Conservation (phyloP, 2,797 vertebrate species). For the Carcharodon carcharias region DNA sequence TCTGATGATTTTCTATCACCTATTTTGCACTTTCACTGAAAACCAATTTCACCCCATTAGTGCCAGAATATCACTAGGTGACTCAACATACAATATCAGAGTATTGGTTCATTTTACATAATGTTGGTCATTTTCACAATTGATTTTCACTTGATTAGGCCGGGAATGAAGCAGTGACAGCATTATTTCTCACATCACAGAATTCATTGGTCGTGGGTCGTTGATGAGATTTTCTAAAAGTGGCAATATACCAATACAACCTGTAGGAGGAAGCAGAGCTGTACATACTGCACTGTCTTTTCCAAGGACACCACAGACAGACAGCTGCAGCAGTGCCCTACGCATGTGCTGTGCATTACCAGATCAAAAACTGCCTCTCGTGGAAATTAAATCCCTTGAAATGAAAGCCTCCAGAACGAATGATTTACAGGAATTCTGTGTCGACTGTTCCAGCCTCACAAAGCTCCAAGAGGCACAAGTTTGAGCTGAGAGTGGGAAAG, state of each 20-base stretch:
- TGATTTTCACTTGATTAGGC: neutral
- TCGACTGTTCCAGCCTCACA: neutral
- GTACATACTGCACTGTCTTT: neutral
- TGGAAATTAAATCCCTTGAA: conserved; percentile 24
- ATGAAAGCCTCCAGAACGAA: conserved; percentile 34
- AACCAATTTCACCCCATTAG: neutral
- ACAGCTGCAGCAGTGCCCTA: neutral
- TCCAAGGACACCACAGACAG: neutral
- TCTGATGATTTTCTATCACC: neutral
- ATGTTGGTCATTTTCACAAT: neutral
- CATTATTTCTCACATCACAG: neutral
- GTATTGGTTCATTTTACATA: neutral
- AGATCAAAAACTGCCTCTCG: conserved; percentile 7
- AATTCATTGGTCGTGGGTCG: neutral
- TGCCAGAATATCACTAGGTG: neutral
- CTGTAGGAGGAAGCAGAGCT: conserved; percentile 27
- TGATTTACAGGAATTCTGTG: conserved; percentile 9
- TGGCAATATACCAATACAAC: neutral
- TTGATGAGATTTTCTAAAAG: neutral
- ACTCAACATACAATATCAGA: neutral
- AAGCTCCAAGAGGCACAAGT: neutral
- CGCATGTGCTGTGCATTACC: conserved; percentile 28
- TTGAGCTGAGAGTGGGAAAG: neutral
- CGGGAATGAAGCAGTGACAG: neutral
- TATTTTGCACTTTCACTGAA: neutral